Conservation (phyloP, 2,888 invertebrate species). For the Lasioglossum leucozonium region DNA sequence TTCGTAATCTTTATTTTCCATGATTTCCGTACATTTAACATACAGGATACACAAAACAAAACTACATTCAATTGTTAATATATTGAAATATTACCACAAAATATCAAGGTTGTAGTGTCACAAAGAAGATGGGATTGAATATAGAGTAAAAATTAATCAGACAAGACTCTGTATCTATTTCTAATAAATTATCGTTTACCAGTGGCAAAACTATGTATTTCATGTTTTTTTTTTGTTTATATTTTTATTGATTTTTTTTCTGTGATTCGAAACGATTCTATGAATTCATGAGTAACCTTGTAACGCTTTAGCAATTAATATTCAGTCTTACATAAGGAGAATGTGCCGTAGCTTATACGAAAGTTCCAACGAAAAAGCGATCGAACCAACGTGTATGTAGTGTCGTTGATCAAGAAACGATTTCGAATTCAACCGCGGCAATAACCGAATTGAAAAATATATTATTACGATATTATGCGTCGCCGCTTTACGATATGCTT, state of each 20-base stretch:
- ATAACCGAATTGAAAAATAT: constrained; percentile 46
- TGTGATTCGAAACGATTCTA: constrained; percentile 16
- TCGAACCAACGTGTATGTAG: background rate
- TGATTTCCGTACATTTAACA: constrained; percentile 77
- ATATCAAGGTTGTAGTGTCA: constrained; percentile 73
- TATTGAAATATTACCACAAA: constrained; percentile 70
- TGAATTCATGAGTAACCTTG: constrained; percentile 31
- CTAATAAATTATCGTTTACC: constrained; percentile 51
- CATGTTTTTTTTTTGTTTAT: constrained; percentile 16
- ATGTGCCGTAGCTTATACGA: constrained; percentile 25
- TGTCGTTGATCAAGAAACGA: constrained; percentile 17
- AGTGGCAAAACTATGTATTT: constrained; percentile 51
- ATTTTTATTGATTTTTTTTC: constrained; percentile 14
- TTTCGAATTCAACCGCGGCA: background rate
- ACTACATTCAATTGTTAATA: constrained; percentile 60
- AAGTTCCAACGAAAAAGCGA: constrained; percentile 21
- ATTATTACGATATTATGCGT: constrained; percentile 46
- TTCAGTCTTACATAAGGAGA: constrained; percentile 65
- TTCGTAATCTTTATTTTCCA: constrained; percentile 77
- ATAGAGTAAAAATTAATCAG: constrained; percentile 65
- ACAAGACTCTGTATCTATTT: constrained; percentile 46
- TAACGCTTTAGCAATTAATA: constrained; percentile 55
- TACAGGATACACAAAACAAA: constrained; percentile 75
- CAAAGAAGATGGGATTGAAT: constrained; percentile 61
- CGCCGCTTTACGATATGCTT: constrained; percentile 54